Evolutionary conservation across 2,797 vertebrate species (phyloP), one percentile per base, ranked within the genome.

Genomic region (Ctenosaura bakeri): DNA sequence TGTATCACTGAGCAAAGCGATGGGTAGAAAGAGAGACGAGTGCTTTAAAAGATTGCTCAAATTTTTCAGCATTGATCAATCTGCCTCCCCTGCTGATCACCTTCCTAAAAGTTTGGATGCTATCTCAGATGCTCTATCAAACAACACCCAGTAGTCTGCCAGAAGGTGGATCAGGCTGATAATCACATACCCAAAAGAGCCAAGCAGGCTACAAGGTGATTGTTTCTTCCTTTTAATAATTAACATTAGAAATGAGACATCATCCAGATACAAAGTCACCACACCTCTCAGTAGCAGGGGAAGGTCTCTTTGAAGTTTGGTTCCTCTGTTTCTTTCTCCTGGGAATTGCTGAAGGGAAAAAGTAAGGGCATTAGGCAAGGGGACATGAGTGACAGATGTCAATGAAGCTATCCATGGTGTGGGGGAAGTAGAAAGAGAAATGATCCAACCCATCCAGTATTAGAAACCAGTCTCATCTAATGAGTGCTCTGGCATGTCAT

Each of bases 181-280:
- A 22, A 29, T 18, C 0, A 0, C 20, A 13, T 46, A 20, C 35
- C 2, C 26, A 20, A 73, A 56, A 46, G 54, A 22, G 10, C 32
- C 38, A 50, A 32, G 7, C 66, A 22, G 26, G 9, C 24, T 29
- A 64, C 22, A 24, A 26, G 69, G 54, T 12, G 38, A 86, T 46
- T 32, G 56, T 6, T 69, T 69, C 35, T 32, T 52, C 52, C 14
- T 54, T 29, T 62, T 74, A 87, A 89, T 82, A 86, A 94, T n/a
- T 74, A 88, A 16, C 78, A 29, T 20, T 52, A 62, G 54, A 14
- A 38, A 76, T 14, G 54, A 83, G 66, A 59, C 50, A 14, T 24
- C 10, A 42, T 16, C 59, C 81, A 66, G 73, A 84, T 38, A 52
- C 12, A 12, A 14, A 9, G 26, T 54, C 59, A 85, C 73, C 82